phyloP scores from a whole-genome alignment of 2,113 vertebrate genomes.

The Chaetodon trifascialis region DNA sequence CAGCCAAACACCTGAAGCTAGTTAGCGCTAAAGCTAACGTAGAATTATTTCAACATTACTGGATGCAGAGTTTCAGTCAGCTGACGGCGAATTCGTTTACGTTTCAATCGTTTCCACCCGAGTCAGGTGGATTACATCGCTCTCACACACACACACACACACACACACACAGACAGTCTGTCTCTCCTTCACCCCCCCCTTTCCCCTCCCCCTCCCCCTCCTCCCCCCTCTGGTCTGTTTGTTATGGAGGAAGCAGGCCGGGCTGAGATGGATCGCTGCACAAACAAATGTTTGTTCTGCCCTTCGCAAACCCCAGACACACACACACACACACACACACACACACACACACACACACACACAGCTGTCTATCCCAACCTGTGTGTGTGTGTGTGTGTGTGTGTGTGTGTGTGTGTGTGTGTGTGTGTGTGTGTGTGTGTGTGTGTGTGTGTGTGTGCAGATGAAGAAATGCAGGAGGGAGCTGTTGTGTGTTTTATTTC shows the following conservation, averaged over 20 bases:
- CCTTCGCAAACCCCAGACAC: conserved; percentile 87
- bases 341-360: conserved; percentile 1
- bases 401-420: no score
- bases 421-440: no score
- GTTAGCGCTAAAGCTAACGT: neutral
- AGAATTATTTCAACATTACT: no score
- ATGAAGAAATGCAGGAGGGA: neutral
- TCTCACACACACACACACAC: neutral
- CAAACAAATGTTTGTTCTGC: conserved; percentile 94
- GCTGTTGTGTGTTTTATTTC: neutral
- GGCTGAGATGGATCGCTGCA: conserved; percentile 83
- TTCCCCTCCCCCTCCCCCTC: neutral
- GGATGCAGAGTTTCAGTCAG: no score
- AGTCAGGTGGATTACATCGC: neutral
- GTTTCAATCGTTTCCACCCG: neutral
- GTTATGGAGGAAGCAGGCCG: conserved; percentile 58
- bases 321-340: conserved; percentile 40
- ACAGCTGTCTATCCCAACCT: neutral
- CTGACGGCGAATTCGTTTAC: no score
- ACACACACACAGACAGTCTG: neutral
- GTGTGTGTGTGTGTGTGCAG: conserved; percentile 9
- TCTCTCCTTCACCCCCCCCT: neutral
- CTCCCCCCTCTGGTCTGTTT: conserved; percentile 33
- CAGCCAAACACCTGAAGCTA: neutral
- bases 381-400: conserved; percentile 15